phyloP scores from a whole-genome alignment of 2,888 invertebrate species.

The Tetragonisca angustula region DNA sequence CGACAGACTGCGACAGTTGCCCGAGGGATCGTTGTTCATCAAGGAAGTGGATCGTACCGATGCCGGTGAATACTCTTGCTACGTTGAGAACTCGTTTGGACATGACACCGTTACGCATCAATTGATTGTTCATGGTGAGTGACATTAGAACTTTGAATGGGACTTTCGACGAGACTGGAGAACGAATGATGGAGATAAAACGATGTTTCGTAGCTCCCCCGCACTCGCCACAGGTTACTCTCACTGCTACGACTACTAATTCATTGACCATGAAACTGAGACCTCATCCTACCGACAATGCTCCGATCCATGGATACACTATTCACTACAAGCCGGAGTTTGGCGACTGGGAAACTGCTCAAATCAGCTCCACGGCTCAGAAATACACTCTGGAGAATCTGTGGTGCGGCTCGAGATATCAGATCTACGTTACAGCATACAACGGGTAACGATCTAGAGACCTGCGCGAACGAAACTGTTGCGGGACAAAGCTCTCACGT shows the following conservation, averaged over 20 bases:
- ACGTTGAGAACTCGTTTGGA: constrained; percentile 96
- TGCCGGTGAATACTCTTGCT: constrained; percentile 97
- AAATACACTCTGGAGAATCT: constrained; percentile 94
- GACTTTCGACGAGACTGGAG: neutral
- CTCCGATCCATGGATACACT: constrained; percentile 96
- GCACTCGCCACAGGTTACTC: constrained; percentile 90
- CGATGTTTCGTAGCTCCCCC: constrained; percentile 87
- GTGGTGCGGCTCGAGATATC: constrained; percentile 96
- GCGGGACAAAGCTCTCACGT: neutral
- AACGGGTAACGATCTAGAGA: constrained; percentile 88
- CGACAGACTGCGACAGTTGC: constrained; percentile 92
- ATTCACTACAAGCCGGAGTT: constrained; percentile 97
- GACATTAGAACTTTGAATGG: neutral
- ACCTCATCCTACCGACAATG: constrained; percentile 91
- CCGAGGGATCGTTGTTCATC: constrained; percentile 96
- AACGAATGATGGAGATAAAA: neutral
- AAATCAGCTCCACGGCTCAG: constrained; percentile 91
- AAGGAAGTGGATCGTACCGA: constrained; percentile 95
- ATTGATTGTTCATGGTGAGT: constrained; percentile 92
- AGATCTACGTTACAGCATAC: constrained; percentile 96
- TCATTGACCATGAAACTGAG: constrained; percentile 90
- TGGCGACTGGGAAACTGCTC: constrained; percentile 96
- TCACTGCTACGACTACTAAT: constrained; percentile 91
- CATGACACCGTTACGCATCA: constrained; percentile 96
- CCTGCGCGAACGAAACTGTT: neutral